Evolutionary conservation across 2,113 vertebrate species (phyloP).

Genomic region (Himantopus leucocephalus): DNA sequence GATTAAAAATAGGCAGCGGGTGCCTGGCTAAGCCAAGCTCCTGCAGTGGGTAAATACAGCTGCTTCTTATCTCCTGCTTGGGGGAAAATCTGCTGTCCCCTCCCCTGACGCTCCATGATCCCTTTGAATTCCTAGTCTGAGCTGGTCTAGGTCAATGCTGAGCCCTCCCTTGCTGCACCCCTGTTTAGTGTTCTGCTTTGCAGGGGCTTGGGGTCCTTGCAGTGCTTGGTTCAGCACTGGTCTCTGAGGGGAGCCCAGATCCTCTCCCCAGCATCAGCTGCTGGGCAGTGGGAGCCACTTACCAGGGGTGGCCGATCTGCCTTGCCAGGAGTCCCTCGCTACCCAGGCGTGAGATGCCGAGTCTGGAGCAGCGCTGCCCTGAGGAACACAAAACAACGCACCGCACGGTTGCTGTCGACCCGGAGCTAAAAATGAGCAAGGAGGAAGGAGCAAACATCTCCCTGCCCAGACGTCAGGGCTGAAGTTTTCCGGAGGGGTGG

Average conservation of each 20-base stretch:
- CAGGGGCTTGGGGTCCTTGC: background rate
- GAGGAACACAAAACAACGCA: background rate
- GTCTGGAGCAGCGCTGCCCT: background rate
- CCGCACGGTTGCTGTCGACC: rapidly evolving
- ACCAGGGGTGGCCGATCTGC: rapidly evolving
- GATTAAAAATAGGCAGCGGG: background rate
- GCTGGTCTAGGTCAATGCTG: background rate
- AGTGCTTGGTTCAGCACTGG: background rate
- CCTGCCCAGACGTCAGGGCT: background rate
- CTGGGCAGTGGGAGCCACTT: background rate
- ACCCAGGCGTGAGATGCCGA: rapidly evolving
- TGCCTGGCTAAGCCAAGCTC: background rate
- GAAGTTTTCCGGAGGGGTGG: background rate
- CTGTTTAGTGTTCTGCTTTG: background rate
- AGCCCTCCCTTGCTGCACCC: background rate
- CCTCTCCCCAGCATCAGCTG: background rate
- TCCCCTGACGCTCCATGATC: background rate
- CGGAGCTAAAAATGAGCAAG: rapidly evolving
- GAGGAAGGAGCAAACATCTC: background rate
- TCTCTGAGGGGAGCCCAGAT: background rate
- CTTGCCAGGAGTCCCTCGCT: background rate
- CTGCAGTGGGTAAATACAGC: background rate
- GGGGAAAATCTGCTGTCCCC: background rate
- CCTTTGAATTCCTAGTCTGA: background rate
- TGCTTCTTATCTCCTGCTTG: background rate